Conservation (phyloP, 92 coral and sea anemone genomes). For the Paramuricea clavata region DNA sequence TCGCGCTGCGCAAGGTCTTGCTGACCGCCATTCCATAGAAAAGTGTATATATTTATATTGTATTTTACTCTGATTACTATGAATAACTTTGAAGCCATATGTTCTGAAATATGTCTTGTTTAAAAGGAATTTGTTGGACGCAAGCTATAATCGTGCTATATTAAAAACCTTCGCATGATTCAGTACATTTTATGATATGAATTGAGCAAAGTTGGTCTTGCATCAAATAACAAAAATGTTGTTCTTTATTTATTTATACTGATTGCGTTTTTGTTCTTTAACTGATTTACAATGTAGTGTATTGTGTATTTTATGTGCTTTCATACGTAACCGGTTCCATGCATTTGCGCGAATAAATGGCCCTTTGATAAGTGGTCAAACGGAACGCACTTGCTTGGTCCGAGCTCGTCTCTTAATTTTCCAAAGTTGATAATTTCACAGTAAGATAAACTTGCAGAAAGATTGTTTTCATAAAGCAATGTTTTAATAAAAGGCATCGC, state of each 20-base stretch:
- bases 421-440: not conserved
- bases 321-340: not conserved
- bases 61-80: not conserved
- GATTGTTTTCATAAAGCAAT: not conserved
- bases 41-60: not conserved
- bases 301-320: not conserved
- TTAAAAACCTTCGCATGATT: not conserved
- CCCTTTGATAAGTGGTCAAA: not conserved
- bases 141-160: not conserved
- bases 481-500: not conserved
- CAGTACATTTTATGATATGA: not conserved
- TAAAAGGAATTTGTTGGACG: not conserved
- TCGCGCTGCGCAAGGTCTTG: not conserved
- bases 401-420: not conserved
- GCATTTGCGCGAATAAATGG: slow-evolving; percentile 22
- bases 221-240: not conserved
- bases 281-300: not conserved
- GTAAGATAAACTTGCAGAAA: not conserved
- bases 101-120: not conserved
- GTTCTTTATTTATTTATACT: not conserved
- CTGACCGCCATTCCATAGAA: not conserved
- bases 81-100: not conserved
- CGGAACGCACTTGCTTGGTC: slow-evolving; percentile 4
- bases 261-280: not conserved
- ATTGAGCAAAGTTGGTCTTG: not conserved